These are phyloP conservation scores for Rhaphigaster nebulosa DNA, from an alignment of 2,888 invertebrate genomes.

Conservation along the genomic window DNA sequence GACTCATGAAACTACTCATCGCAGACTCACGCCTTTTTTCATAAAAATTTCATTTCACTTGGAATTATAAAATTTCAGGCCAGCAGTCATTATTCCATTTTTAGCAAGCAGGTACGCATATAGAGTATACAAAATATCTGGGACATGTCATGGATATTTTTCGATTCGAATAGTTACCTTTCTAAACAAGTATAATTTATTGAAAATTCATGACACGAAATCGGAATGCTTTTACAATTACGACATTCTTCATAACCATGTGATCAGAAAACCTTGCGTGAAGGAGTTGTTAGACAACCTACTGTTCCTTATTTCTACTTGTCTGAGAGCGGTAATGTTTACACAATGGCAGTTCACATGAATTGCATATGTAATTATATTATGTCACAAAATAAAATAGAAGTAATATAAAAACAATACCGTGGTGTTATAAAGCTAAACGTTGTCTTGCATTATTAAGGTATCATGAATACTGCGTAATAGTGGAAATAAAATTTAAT, in stretches of 20 bases:
- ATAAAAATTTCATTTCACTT: too few species aligned
- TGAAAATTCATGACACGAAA: background rate
- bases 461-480: too few species aligned
- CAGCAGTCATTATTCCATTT: background rate
- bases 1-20: too few species aligned
- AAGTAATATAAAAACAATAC: background rate
- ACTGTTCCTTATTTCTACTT: background rate
- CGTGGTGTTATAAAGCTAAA: background rate
- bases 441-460: too few species aligned
- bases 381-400: background rate
- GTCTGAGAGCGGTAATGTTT: background rate
- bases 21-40: too few species aligned
- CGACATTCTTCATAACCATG: constrained; percentile 5
- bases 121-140: background rate
- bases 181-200: constrained; percentile 12
- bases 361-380: background rate
- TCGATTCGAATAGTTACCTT: background rate
- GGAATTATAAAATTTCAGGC: too few species aligned
- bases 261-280: background rate
- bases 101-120: background rate
- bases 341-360: constrained; percentile 17
- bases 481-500: too few species aligned
- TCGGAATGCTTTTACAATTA: constrained; percentile 6
- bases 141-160: background rate
- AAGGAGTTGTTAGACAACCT: constrained; percentile 23